Conservation (phyloP, 2,113 vertebrate genomes). For the Regulus satrapa region DNA sequence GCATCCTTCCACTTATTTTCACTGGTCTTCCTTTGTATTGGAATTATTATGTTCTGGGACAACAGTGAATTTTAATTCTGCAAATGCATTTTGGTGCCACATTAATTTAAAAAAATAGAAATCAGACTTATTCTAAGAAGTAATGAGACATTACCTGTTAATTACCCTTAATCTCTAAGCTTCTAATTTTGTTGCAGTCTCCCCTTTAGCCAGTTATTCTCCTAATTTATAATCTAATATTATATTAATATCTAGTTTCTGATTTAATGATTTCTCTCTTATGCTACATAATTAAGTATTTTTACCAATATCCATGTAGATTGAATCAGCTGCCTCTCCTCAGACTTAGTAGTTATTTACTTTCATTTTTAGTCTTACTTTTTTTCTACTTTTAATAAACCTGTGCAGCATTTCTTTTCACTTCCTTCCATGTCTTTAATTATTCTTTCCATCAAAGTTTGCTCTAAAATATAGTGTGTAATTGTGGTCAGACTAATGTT, state of each 20-base stretch:
- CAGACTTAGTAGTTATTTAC: neutral
- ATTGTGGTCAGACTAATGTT: neutral
- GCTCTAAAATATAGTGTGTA: neutral
- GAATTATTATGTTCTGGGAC: neutral
- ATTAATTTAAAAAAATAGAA: neutral
- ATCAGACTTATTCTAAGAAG: neutral
- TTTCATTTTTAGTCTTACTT: neutral
- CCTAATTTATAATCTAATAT: neutral
- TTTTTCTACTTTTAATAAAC: neutral
- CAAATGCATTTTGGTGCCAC: neutral
- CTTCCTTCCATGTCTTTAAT: conserved; percentile 3
- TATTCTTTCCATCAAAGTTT: neutral
- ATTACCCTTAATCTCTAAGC: neutral
- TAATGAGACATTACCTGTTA: neutral
- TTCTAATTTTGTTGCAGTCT: neutral
- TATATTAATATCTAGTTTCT: neutral
- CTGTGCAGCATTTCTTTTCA: neutral
- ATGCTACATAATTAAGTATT: neutral
- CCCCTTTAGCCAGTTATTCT: neutral
- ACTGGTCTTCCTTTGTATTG: neutral
- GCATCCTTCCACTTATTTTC: neutral
- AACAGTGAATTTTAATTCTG: neutral
- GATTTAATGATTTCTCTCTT: neutral
- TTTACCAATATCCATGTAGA: neutral
- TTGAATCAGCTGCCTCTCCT: neutral